Base-by-base conservation (phyloP, 2,113 vertebrate genomes). In the Sprattus sprattus region DNA sequence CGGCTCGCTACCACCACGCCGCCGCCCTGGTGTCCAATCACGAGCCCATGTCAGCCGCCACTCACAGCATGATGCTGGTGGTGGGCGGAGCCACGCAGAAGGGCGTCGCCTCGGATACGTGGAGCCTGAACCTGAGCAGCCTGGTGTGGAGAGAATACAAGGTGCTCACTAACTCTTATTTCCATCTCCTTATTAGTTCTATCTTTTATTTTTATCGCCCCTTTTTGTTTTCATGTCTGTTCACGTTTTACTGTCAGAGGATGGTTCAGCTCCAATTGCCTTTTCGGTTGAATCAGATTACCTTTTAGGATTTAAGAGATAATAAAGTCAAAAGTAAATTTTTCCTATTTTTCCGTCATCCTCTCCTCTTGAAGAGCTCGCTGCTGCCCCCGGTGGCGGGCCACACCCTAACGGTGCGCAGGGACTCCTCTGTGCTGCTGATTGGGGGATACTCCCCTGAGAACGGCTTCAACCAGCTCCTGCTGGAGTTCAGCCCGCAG, bases 371-470 rank as follows among this genome's bases (percentile, higher is more conserved):
- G 83, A 89, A 98, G 96, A 93, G 94, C n/a, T 88, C 94, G 88
- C 83, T 96, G 82, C 90, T 97, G 85, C 96, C 97, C 0, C 93
- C 95, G 0, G 91, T 98, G 39, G 96, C 97, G 0, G 97, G 97
- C 9, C 97, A 98, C 90, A 97, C 96, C 0, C 94, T 98, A 25
- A 97, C 97, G 4, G 93, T 95, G 25, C 95, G 96, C 4, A 92
- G 92, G 39, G 95, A 95, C 86, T 90, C 94, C 0, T 95, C 95
- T 2, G 92, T 97, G 88, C 92, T 98, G 16, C 91, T 98, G 83
- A 96, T 98, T 46, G 97, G 97, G 0, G 97, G 97, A 45, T 98
- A 98, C 87, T 97, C 97, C 7, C 96, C 97, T 0, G 96, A 97
- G 82, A 97, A 96, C 18, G 97, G 97, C 67, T 98, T 98, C 93